Conservation (phyloP, 1,140 invertebrate genomes). For the Anastrepha ludens region DNA sequence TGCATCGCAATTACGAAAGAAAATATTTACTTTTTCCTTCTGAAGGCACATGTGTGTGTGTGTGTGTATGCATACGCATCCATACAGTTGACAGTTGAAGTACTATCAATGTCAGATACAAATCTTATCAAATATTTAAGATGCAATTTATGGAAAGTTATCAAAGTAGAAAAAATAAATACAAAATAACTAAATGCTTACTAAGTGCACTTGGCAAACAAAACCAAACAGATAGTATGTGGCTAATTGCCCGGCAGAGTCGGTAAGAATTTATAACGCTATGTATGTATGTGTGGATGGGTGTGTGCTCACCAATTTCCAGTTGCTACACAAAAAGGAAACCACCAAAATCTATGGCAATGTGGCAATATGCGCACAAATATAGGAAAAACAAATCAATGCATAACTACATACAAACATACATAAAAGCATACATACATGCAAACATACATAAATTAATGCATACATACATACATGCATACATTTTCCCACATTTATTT, state of each 20-base stretch:
- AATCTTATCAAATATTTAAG: constrained; percentile 18
- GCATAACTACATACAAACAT: too few species aligned
- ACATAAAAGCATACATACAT: too few species aligned
- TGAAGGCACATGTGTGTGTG: neutral
- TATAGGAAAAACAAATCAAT: too few species aligned
- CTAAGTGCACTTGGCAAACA: neutral
- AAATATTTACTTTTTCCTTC: constrained; percentile 4
- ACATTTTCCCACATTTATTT: constrained; percentile 15
- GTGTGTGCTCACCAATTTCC: neutral
- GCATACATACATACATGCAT: neutral
- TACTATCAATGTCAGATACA: neutral
- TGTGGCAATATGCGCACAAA: too few species aligned
- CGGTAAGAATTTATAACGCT: neutral
- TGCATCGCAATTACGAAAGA: constrained; percentile 17
- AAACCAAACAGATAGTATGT: neutral
- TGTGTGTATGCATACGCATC: neutral
- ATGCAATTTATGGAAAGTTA: neutral
- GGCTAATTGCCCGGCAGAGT: neutral
- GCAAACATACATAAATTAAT: too few species aligned
- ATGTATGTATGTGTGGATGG: neutral
- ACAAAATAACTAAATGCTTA: too few species aligned
- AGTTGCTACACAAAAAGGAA: neutral
- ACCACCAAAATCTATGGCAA: neutral
- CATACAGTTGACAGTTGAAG: neutral
- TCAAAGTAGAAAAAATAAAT: neutral